Conservation (phyloP, 1,140 invertebrate species). For the Drosophila lacteicornis region DNA sequence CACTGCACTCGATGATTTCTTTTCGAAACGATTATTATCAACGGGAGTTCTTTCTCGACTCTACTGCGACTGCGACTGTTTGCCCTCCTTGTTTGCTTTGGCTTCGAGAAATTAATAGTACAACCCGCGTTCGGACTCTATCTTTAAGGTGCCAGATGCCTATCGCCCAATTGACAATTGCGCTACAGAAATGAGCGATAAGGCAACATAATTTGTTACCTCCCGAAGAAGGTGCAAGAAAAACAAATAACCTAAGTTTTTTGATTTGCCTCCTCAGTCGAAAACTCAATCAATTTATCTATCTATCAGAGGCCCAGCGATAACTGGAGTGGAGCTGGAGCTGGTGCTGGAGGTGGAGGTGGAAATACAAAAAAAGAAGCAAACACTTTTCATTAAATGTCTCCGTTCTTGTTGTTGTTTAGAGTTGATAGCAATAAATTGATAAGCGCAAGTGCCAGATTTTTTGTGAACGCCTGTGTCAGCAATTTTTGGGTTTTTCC, state of each 20-base stretch:
- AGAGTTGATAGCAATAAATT: slow-evolving; percentile 78
- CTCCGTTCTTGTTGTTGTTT: slow-evolving; percentile 34
- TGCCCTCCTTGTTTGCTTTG: slow-evolving; percentile 52
- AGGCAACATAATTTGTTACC: slow-evolving; percentile 71
- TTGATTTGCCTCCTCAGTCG: slow-evolving; percentile 14
- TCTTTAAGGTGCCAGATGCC: slow-evolving; percentile 59
- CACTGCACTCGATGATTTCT: slow-evolving; percentile 58
- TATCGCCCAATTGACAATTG: slow-evolving; percentile 79
- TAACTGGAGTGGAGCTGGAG: slow-evolving; percentile 46
- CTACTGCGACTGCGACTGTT: slow-evolving; percentile 19
- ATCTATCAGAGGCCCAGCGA: slow-evolving; percentile 56
- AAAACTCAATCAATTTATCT: slow-evolving; percentile 80
- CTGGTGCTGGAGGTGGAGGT: background rate
- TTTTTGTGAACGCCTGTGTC: slow-evolving; percentile 55
- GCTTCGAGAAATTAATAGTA: slow-evolving; percentile 55
- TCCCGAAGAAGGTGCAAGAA: slow-evolving; percentile 36
- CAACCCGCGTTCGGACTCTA: slow-evolving; percentile 27
- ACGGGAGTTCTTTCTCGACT: slow-evolving; percentile 29
- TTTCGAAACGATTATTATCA: slow-evolving; percentile 49
- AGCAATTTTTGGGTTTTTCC: slow-evolving; percentile 25
- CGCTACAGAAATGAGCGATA: slow-evolving; percentile 69
- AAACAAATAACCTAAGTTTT: slow-evolving; percentile 30
- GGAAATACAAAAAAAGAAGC: slow-evolving; percentile 31
- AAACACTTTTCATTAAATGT: slow-evolving; percentile 81
- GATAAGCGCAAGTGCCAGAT: slow-evolving; percentile 76